Conservation (phyloP, 1,140 invertebrate species). For the Drosophila santomea region DNA sequence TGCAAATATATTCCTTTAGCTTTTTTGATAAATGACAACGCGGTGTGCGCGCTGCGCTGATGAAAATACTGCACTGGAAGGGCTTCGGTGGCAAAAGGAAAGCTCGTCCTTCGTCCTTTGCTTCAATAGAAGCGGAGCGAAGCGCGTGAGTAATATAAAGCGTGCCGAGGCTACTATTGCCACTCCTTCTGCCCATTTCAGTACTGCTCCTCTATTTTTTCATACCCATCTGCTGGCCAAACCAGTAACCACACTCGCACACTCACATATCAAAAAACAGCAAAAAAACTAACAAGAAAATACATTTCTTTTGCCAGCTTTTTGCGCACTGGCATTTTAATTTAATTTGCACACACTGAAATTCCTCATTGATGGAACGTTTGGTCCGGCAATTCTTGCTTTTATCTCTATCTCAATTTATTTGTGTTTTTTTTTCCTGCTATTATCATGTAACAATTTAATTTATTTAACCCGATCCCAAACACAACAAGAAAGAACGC, state of each 20-base stretch:
- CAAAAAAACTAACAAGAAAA: constrained; percentile 45
- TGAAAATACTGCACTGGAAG: constrained; percentile 64
- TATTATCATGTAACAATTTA: constrained; percentile 42
- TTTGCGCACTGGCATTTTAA: constrained; percentile 63
- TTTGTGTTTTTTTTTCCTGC: constrained; percentile 11
- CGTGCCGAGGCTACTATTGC: constrained; percentile 58
- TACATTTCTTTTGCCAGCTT: constrained; percentile 38
- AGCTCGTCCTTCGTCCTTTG: constrained; percentile 31
- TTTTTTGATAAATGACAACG: constrained; percentile 83
- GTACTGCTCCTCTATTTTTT: constrained; percentile 3
- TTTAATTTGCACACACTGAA: constrained; percentile 63
- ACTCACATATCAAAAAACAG: constrained; percentile 34
- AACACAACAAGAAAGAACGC: neutral
- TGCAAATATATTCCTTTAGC: constrained; percentile 83
- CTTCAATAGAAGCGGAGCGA: constrained; percentile 37
- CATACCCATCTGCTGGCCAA: constrained; percentile 23
- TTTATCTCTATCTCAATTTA: constrained; percentile 3
- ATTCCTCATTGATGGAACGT: constrained; percentile 38
- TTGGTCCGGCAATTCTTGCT: constrained; percentile 11
- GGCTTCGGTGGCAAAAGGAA: neutral
- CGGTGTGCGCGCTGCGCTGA: constrained; percentile 66
- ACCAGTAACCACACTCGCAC: constrained; percentile 20
- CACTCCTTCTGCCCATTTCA: constrained; percentile 13
- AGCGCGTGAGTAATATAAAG: constrained; percentile 75
- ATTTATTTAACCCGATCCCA: constrained; percentile 15